Evolutionary conservation across 2,797 vertebrate species (phyloP).

Genomic region (Argyrosomus regius): DNA sequence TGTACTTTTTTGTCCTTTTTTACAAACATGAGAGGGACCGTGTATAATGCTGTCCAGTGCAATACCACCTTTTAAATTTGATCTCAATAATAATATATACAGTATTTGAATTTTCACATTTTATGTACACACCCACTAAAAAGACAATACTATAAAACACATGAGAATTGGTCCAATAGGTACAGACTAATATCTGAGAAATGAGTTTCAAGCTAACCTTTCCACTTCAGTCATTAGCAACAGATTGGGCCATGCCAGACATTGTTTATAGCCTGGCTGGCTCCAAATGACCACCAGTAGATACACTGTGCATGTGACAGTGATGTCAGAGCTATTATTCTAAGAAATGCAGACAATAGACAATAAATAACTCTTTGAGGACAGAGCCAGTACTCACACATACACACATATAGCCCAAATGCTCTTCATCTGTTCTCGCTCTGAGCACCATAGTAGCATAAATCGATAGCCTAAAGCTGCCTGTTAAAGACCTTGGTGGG

Average conservation of each 20-base stretch:
- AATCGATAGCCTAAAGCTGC: conserved; percentile 55
- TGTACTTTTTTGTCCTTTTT: neutral
- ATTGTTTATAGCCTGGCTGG: conserved; percentile 26
- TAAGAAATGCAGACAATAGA: conserved; percentile 7
- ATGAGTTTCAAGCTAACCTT: conserved; percentile 15
- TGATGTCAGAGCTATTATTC: conserved; percentile 18
- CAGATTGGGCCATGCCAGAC: conserved; percentile 12
- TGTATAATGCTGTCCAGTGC: neutral
- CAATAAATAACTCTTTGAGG: conserved; percentile 38
- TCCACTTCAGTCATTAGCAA: conserved; percentile 9
- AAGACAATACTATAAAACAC: neutral
- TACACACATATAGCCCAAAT: conserved; percentile 7
- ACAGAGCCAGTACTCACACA: neutral
- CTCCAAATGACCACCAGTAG: conserved; percentile 8
- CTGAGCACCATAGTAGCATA: conserved; percentile 31
- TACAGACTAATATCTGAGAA: conserved; percentile 1
- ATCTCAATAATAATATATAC: neutral
- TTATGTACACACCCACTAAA: neutral
- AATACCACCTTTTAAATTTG: neutral
- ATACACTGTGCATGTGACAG: conserved; percentile 15
- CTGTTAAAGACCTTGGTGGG: conserved; percentile 52
- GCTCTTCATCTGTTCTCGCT: conserved; percentile 20
- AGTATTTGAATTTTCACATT: neutral
- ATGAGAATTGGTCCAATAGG: neutral
- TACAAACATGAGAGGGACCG: neutral